These are phyloP conservation scores for Montipora capricornis DNA, from an alignment of 64 coral and sea anemone genomes.

Conservation along the genomic window DNA sequence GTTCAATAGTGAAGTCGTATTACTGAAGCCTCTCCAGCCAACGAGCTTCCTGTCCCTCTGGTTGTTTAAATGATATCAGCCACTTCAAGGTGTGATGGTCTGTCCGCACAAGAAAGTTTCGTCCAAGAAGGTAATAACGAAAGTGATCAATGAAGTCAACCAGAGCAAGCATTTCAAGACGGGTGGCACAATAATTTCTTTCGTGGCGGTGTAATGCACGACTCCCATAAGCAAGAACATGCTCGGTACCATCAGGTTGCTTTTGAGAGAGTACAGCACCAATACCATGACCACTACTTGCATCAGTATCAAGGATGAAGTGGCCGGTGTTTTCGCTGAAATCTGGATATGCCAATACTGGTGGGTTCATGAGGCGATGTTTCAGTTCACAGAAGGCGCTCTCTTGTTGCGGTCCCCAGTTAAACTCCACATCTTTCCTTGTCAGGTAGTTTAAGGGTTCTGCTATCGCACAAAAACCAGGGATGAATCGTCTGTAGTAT, in stretches of 20 bases:
- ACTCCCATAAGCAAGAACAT: no score
- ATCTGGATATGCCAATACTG: constrained; percentile 42
- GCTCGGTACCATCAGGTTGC: no score
- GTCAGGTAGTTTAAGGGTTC: constrained; percentile 31
- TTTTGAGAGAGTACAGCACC: no score
- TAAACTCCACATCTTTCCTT: constrained; percentile 20
- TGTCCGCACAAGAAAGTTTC: constrained; percentile 42
- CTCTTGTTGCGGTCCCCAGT: constrained; percentile 42
- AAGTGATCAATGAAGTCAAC: not conserved
- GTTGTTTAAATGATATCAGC: constrained; percentile 60
- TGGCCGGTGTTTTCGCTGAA: constrained; percentile 12
- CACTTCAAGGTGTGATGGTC: constrained; percentile 37
- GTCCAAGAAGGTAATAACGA: constrained; percentile 53
- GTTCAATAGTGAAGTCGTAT: constrained; percentile 25
- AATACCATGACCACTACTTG: no score
- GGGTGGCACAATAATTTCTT: no score
- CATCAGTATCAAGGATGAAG: constrained; percentile 68
- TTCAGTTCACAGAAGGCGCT: constrained; percentile 58
- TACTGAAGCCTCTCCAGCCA: constrained; percentile 73
- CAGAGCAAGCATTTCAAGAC: no score
- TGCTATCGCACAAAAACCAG: constrained; percentile 7
- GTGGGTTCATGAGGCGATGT: constrained; percentile 11
- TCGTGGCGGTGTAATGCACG: no score
- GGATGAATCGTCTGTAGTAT: constrained; percentile 59
- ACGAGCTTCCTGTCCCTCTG: constrained; percentile 36